Conservation (phyloP, 2,113 vertebrate genomes). For the Myrmophylax atrothorax region DNA sequence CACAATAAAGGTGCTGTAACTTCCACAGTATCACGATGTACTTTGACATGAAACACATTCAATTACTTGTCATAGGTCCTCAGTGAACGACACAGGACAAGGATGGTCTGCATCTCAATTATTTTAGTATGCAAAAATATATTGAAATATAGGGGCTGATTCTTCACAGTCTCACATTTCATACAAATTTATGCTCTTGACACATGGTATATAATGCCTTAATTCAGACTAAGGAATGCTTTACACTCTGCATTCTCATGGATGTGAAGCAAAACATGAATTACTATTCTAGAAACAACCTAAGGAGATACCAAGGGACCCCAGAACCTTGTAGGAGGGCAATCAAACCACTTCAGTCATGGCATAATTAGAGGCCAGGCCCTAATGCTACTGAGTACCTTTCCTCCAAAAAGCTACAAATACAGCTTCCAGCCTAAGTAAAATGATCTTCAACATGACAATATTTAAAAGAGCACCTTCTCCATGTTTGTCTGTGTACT, state of each 20-base stretch:
- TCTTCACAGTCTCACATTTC: neutral
- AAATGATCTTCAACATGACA: neutral
- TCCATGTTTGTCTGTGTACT: slow-evolving; percentile 95
- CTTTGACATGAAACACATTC: neutral
- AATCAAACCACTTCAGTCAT: neutral
- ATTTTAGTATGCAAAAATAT: neutral
- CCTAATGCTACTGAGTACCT: neutral
- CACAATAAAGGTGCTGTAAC: accelerated
- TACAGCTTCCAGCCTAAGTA: neutral
- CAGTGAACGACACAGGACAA: neutral
- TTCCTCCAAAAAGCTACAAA: neutral
- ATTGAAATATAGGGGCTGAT: neutral
- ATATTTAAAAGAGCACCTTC: slow-evolving; percentile 81
- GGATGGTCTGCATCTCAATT: neutral
- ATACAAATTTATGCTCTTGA: neutral
- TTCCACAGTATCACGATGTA: neutral
- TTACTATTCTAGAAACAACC: neutral
- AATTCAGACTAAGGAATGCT: neutral
- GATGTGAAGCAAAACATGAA: neutral
- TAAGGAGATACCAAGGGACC: neutral
- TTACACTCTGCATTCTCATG: neutral
- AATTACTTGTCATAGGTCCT: neutral
- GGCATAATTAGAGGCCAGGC: neutral
- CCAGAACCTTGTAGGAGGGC: neutral
- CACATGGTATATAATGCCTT: neutral